Evolutionary conservation across 2,797 vertebrate genomes (phyloP), one percentile per base, ranked within the genome.

Genomic region (Morus bassanus): DNA sequence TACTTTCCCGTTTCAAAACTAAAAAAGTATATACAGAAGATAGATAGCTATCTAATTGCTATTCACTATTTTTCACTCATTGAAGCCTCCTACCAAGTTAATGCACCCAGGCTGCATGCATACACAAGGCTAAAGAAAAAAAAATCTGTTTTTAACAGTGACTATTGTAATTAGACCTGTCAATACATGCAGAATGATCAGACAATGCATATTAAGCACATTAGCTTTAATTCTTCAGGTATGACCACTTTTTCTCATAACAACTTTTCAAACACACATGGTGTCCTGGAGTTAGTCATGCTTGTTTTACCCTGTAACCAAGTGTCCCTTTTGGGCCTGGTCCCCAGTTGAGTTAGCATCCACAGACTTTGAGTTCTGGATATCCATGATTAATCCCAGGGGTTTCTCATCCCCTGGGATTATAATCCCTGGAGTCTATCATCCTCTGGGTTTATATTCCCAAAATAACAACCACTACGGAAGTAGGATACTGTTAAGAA

Each of bases 61-160:
- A 10, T 30, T 84, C 11, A 43, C 45, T 78, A 4, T 18, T 92
- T 94, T 90, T 82, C 22, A 54, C 10, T 78, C 22, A 64, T 2
- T 77, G 56, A 88, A 81, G 13, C 11, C 23, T 79, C 31, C 37
- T 41, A 35, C 10, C 19, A 78, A n/a, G 33, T 23, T 51, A 73
- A 68, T 22, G 37, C 11, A 68, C 2, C 19, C 11, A 84, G 41
- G 16, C 15, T 85, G 30, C 41, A 68, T 8, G 22, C 18, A 68
- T 1, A 22, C 48, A 72, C 0, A 0, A 9, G 8, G 8, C 24
- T 61, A 57, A 33, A 69, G 13, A 31, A 45, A 68, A 84, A 45
- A 46, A 31, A 1, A 8, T 22, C 14, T 69, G 18, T 3, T 61
- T 79, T 76, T 19, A 64, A 28, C 19, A 57, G 23, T 61, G 14